Evolutionary conservation across 2,797 vertebrate species (phyloP).

Genomic region (Uromys caudimaculatus): DNA sequence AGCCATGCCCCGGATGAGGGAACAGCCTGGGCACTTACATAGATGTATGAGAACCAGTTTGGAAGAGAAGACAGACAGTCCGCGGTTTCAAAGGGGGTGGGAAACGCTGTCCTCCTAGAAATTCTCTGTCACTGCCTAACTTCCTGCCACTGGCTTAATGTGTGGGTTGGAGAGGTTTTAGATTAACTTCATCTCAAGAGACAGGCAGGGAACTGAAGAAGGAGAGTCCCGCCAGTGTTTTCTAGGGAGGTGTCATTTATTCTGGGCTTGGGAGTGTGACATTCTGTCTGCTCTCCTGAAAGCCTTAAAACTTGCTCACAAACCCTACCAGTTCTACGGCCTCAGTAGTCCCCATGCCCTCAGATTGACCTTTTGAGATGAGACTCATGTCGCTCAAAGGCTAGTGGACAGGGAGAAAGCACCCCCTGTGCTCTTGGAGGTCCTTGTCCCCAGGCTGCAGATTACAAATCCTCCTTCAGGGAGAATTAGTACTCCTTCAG

Average conservation of each 20-base stretch:
- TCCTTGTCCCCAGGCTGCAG: slow-evolving; percentile 27
- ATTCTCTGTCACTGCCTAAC: neutral
- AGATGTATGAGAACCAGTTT: neutral
- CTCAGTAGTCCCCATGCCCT: slow-evolving; percentile 76
- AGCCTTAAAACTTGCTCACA: slow-evolving; percentile 87
- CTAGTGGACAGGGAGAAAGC: slow-evolving; percentile 56
- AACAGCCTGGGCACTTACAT: neutral
- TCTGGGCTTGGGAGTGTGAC: slow-evolving; percentile 79
- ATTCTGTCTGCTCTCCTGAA: slow-evolving; percentile 82
- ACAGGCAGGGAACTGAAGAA: neutral
- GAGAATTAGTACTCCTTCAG: slow-evolving; percentile 69
- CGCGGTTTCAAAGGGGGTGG: neutral
- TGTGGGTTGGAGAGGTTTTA: slow-evolving; percentile 8
- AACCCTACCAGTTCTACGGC: slow-evolving; percentile 76
- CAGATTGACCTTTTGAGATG: slow-evolving; percentile 84
- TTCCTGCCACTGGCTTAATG: neutral
- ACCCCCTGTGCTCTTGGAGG: slow-evolving; percentile 33
- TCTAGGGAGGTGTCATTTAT: slow-evolving; percentile 67
- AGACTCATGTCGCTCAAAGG: slow-evolving; percentile 54
- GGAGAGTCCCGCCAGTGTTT: slow-evolving; percentile 63
- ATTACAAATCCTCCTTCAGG: slow-evolving; percentile 70
- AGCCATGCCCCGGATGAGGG: neutral
- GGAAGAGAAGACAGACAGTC: neutral
- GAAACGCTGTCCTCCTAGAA: neutral
- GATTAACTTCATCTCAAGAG: slow-evolving; percentile 55